Evolutionary conservation across 30 jellyfish, hydroid and myxozoan genomes (phyloP).

Genomic region (Catostylus mosaicus): DNA sequence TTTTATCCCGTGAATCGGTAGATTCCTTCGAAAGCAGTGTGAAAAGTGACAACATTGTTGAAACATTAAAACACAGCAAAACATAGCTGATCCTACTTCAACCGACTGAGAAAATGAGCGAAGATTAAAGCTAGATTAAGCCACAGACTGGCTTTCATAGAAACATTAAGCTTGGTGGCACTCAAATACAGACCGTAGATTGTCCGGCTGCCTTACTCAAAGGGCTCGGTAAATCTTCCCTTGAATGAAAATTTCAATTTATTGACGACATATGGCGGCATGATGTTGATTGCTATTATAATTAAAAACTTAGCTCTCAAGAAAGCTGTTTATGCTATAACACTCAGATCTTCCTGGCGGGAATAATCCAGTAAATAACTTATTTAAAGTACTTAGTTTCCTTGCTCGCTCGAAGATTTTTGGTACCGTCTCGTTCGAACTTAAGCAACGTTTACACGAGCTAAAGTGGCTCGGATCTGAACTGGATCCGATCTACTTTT

Average conservation of each 20-base stretch:
- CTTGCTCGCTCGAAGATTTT: too few species aligned
- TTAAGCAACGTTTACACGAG: too few species aligned
- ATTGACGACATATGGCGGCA: neutral
- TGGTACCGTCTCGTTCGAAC: too few species aligned
- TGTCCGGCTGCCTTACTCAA: neutral
- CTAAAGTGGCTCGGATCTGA: too few species aligned
- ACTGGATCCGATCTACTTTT: too few species aligned
- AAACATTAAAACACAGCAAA: neutral
- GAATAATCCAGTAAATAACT: too few species aligned
- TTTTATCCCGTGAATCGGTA: neutral
- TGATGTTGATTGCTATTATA: too few species aligned
- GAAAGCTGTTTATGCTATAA: too few species aligned
- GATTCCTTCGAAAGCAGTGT: neutral
- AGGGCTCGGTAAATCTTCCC: neutral
- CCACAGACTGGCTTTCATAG: neutral
- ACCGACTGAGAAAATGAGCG: neutral
- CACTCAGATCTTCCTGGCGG: too few species aligned
- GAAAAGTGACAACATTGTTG: neutral
- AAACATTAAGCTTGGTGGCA: neutral
- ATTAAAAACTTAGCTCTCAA: too few species aligned
- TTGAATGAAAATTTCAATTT: neutral
- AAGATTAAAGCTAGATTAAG: neutral
- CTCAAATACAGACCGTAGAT: neutral
- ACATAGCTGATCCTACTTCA: neutral
- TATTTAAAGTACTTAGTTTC: too few species aligned